Percentiles rank a stretch among this genome's conserved stretches.
Evolutionary conservation across 35 echinoderm and acorn worm genomes (phyloP).

Genomic region (Apostichopus japonicus): DNA sequence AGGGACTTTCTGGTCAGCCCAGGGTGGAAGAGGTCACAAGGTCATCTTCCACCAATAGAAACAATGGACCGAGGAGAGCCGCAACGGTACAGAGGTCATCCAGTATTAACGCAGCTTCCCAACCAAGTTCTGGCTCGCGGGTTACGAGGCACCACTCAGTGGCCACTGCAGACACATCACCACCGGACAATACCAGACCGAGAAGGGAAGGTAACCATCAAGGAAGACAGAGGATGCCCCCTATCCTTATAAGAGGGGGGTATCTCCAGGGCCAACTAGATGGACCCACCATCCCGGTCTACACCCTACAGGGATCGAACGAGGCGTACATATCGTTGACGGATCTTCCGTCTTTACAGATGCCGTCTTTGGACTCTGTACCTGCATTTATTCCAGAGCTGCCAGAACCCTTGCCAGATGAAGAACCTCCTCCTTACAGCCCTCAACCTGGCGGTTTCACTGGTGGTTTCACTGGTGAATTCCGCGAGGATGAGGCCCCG

Average conservation of each 20-base stretch:
- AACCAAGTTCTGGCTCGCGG: background rate
- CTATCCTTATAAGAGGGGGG: constrained; percentile 73
- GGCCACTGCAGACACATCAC: constrained; percentile 43
- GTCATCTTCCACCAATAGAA: background rate
- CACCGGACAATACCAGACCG: constrained; percentile 9
- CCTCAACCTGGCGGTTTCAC: constrained; percentile 45
- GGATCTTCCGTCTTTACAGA: constrained; percentile 83
- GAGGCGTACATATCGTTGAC: constrained; percentile 88
- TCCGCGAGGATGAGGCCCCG: background rate
- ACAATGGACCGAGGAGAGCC: background rate
- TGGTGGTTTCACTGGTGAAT: background rate
- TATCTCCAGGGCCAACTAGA: constrained; percentile 86
- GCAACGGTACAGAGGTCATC: constrained; percentile 65
- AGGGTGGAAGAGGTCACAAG: constrained; percentile 39
- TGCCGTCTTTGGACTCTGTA: constrained; percentile 76
- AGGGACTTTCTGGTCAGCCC: background rate
- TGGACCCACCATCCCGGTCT: constrained; percentile 88
- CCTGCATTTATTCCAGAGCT: constrained; percentile 81
- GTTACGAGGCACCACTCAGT: constrained; percentile 57
- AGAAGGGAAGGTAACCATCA: background rate
- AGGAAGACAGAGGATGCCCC: constrained; percentile 52
- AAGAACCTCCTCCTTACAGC: constrained; percentile 88
- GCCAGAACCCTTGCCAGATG: constrained; percentile 61
- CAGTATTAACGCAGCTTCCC: constrained; percentile 45
- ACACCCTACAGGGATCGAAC: constrained; percentile 82